Conservation (phyloP, 37 sponge, comb jelly and placozoan species). For the Haliclona indistincta region DNA sequence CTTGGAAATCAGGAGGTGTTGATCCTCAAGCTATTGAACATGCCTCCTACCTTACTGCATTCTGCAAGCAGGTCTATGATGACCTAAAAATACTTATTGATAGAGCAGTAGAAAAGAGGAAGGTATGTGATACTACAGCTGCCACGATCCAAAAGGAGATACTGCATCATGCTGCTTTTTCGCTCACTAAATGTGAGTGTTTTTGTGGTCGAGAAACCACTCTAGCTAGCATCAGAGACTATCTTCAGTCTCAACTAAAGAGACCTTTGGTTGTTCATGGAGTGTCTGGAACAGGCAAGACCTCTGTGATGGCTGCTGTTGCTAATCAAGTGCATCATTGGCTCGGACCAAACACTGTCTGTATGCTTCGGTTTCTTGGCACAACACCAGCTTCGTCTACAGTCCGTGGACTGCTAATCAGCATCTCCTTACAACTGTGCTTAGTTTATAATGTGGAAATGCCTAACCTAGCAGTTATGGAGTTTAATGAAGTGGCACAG, state of each 20-base stretch:
- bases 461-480: constrained; percentile 29
- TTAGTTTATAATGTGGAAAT: constrained; percentile 7
- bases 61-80: constrained; percentile 36
- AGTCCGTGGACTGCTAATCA: constrained; percentile 43
- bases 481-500: constrained; percentile 19
- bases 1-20: constrained; percentile 60
- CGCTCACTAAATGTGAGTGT: constrained; percentile 41
- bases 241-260: background rate
- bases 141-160: constrained; percentile 34
- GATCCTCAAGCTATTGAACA: constrained; percentile 41
- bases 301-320: constrained; percentile 68
- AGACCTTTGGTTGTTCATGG: constrained; percentile 70
- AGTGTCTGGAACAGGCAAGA: constrained; percentile 74
- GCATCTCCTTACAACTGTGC: constrained; percentile 62
- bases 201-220: constrained; percentile 50
- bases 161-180: constrained; percentile 57
- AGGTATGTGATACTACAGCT: background rate
- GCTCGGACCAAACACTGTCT: constrained; percentile 3
- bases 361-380: constrained; percentile 71
- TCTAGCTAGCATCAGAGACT: constrained; percentile 15
- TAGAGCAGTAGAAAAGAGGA: constrained; percentile 1
- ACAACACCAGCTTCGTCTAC: constrained; percentile 57
- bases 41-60: constrained; percentile 23
- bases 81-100: constrained; percentile 44
- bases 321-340: background rate